Evolutionary conservation across 2,797 vertebrate species (phyloP).

Genomic region (Myripristis murdjan): DNA sequence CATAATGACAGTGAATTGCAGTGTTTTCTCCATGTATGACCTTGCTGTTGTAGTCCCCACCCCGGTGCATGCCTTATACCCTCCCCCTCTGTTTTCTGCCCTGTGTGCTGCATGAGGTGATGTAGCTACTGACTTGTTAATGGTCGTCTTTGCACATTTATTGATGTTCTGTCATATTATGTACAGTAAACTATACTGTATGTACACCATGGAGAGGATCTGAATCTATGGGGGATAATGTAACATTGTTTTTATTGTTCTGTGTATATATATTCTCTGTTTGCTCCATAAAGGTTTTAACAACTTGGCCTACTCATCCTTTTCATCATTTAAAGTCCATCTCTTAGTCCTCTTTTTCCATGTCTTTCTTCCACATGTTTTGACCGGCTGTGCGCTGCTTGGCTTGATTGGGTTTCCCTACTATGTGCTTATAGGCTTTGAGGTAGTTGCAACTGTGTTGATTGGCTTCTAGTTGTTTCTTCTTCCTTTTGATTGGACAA

Average conservation of each 20-base stretch:
- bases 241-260: background rate
- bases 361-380: slow-evolving; percentile 9
- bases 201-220: slow-evolving; percentile 10
- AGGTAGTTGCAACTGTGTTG: slow-evolving; percentile 2
- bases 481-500: slow-evolving; percentile 30
- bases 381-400: slow-evolving; percentile 28
- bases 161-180: slow-evolving; percentile 46
- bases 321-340: slow-evolving; percentile 49
- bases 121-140: slow-evolving; percentile 40
- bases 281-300: slow-evolving; percentile 12
- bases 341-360: slow-evolving; percentile 18
- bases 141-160: slow-evolving; percentile 50
- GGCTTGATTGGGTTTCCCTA: slow-evolving; percentile 17
- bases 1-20: slow-evolving; percentile 14
- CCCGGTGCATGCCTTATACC: slow-evolving; percentile 36
- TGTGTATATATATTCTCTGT: slow-evolving; percentile 3
- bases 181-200: slow-evolving; percentile 18
- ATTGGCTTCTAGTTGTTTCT: slow-evolving; percentile 29
- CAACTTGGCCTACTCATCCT: background rate
- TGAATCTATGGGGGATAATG: background rate
- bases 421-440: slow-evolving; percentile 18
- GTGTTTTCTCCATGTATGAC: slow-evolving; percentile 40
- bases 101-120: slow-evolving; percentile 5
- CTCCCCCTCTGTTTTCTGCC: background rate
- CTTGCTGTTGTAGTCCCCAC: slow-evolving; percentile 46